phyloP scores from a whole-genome alignment of 2,797 vertebrate genomes.

The Phaenicophaeus curvirostris region DNA sequence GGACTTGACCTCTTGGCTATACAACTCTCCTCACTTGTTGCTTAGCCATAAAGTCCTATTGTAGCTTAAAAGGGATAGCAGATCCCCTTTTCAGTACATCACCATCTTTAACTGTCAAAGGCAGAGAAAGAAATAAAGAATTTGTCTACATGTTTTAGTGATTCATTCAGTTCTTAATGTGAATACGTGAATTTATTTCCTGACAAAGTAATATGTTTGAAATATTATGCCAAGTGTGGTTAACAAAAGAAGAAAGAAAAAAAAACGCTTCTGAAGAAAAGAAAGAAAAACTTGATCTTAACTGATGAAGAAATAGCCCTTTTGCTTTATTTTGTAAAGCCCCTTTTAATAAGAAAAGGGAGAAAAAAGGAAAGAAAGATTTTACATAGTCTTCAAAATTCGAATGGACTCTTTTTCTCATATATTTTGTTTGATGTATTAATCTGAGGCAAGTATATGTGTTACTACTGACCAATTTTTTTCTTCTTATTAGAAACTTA shows the following conservation, averaged over 20 bases:
- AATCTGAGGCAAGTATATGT: not conserved
- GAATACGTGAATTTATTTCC: constrained; percentile 10
- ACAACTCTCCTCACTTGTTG: not conserved
- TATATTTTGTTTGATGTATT: not conserved
- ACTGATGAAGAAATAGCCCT: not conserved
- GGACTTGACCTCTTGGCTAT: not conserved
- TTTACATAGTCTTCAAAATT: not conserved
- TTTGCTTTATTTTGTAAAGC: not conserved
- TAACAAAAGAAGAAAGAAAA: not conserved
- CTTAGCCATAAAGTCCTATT: not conserved
- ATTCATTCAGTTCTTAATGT: not conserved
- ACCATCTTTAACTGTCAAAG: not conserved
- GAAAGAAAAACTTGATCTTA: not conserved
- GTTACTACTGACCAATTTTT: not conserved
- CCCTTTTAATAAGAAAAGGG: not conserved
- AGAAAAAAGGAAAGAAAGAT: fast-evolving
- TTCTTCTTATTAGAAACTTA: not conserved
- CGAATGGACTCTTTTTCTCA: not conserved
- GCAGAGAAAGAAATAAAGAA: not conserved
- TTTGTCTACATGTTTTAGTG: not conserved
- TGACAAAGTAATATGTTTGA: not conserved
- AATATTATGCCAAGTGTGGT: not conserved
- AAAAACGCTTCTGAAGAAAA: not conserved
- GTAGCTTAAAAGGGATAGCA: not conserved
- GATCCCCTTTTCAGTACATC: not conserved